Evolutionary conservation across 2,888 invertebrate species (phyloP), one percentile per base, ranked within the genome.

Genomic region (Plebejus anna): DNA sequence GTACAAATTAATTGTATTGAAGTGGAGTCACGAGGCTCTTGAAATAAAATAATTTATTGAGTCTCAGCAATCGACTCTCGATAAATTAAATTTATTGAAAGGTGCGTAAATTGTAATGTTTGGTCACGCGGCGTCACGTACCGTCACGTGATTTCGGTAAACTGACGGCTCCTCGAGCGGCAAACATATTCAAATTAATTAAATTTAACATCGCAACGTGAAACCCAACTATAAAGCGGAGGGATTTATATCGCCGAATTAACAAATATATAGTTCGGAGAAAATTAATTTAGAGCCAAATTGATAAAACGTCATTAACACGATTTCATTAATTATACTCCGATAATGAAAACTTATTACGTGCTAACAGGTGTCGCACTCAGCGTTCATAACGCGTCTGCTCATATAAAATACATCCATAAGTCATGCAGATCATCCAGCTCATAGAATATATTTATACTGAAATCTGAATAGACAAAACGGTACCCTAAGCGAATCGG

Each of bases 331-430:
- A 28, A 32, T 66, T 66, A 66, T 36, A 66, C 66, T 36, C 32
- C 36, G 22, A 66, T 66, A 66, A 66, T 66, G 66, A 32, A 32
- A 36, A 32, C 66, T 66, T 66, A 66, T 66, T 66, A 66, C 32
- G 32, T 66, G 32, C 66, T 66, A 66, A 28, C 66, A 66, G 66
- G 66, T 66, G 32, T 9, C 13, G 13, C 22, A 16, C 32, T 32
- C 32, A 13, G 11, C 4, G 28, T 28, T 61, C 61, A 57, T 42
- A 42, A 9, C 2, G 51, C 0, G 4, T 51, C 51, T 51, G 51
- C 51, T 55, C 16, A 55, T 16, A 55, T 4, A 55, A 55, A 55
- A 16, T 16, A 16, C 16, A 3, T 55, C 16, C 0, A 55, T 16
- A 55, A 55, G 55, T 4, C 16, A 16, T 4, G 55, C 16, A 0